Conservation (phyloP, 2,888 invertebrate genomes). For the Drosophila maculinotata region DNA sequence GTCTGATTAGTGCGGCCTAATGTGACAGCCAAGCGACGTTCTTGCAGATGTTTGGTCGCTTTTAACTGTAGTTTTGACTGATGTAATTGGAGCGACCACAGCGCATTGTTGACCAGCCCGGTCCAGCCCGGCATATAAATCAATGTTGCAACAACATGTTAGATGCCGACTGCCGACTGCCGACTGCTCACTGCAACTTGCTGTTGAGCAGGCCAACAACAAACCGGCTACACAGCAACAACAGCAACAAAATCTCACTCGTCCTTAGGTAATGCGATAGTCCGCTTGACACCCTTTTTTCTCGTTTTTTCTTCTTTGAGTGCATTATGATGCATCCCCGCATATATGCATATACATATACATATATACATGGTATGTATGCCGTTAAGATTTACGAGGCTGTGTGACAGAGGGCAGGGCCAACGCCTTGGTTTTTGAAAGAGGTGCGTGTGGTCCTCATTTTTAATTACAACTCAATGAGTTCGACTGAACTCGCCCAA, state of each 20-base stretch:
- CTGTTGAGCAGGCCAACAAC: constrained; percentile 44
- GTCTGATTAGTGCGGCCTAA: constrained; percentile 75
- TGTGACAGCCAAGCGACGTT: constrained; percentile 77
- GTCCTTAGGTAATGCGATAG: constrained; percentile 64
- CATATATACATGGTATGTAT: too few relatives aligned
- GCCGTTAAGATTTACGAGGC: constrained; percentile 68
- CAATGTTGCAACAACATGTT: constrained; percentile 57
- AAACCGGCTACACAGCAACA: constrained; percentile 37
- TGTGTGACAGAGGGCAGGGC: too few relatives aligned
- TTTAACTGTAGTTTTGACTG: constrained; percentile 71
- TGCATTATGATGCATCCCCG: constrained; percentile 48
- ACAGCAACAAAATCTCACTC: constrained; percentile 9
- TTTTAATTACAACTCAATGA: constrained; percentile 78
- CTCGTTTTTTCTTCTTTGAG: constrained; percentile 10
- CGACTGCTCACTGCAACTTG: constrained; percentile 52
- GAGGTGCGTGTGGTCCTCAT: constrained; percentile 64
- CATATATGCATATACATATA: constrained; percentile 30
- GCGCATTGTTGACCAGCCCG: constrained; percentile 50
- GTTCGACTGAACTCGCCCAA: constrained; percentile 71
- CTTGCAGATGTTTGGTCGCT: constrained; percentile 45
- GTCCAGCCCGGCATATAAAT: constrained; percentile 54
- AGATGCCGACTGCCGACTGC: constrained; percentile 47
- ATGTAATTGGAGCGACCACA: constrained; percentile 71
- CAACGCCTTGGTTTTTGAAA: constrained; percentile 43
- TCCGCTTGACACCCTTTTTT: constrained; percentile 58